These are phyloP conservation scores for Lepidochrysops patricia DNA, from an alignment of 2,888 invertebrate genomes.

Conservation along the genomic window DNA sequence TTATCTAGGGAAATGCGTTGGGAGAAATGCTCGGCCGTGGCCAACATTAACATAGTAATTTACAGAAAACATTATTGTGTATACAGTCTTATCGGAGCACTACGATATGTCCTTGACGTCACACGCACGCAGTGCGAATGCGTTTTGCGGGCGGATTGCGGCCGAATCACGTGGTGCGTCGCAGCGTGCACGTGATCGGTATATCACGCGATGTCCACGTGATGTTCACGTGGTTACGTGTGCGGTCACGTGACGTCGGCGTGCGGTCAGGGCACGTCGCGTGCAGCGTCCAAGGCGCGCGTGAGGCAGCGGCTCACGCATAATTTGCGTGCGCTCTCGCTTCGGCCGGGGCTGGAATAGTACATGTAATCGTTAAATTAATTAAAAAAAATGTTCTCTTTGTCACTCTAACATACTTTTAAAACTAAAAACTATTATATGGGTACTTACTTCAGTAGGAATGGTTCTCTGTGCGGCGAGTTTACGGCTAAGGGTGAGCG, in stretches of 20 bases:
- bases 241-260: conserved; percentile 11
- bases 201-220: background rate
- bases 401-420: no score
- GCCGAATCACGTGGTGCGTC: no score
- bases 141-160: background rate
- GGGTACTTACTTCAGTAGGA: conserved; percentile 41
- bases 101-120: background rate
- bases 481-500: conserved; percentile 42
- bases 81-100: background rate
- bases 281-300: conserved; percentile 37
- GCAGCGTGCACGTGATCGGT: no score
- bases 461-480: conserved; percentile 48
- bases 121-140: background rate
- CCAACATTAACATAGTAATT: background rate
- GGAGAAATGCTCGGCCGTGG: conserved; percentile 14
- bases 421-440: background rate
- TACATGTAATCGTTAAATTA: no score
- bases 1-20: conserved; percentile 37
- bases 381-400: no score
- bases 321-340: conserved; percentile 43
- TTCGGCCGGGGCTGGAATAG: conserved; percentile 21
- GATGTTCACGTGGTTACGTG: background rate
- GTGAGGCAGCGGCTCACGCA: conserved; percentile 47
- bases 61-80: background rate
- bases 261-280: conserved; percentile 41